phyloP scores from a whole-genome alignment of 2,888 invertebrate species.

The Drosophila crucigera region DNA sequence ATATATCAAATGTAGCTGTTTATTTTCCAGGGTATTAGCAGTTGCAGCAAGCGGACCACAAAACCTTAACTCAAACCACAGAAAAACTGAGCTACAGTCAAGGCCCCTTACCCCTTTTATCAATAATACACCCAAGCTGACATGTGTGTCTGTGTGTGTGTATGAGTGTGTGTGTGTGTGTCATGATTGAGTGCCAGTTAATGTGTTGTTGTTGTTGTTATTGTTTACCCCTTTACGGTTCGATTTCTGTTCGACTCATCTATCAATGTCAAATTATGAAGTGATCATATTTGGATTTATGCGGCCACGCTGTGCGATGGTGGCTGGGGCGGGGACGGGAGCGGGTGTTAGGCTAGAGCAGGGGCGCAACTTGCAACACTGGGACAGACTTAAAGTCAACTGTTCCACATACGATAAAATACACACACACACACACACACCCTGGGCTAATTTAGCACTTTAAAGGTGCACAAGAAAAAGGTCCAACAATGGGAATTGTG shows the following conservation, averaged over 20 bases:
- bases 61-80: conserved; percentile 3
- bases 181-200: conserved; percentile 73
- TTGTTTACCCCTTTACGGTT: conserved; percentile 58
- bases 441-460: conserved; percentile 24
- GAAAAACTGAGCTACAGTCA: conserved; percentile 32
- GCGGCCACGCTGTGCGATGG: conserved; percentile 50
- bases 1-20: not conserved
- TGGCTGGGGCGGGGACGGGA: not conserved
- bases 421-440: conserved; percentile 6
- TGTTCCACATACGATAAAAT: conserved; percentile 36
- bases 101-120: conserved; percentile 20
- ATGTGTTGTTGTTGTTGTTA: conserved; percentile 37
- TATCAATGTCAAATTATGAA: conserved; percentile 86
- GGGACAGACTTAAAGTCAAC: conserved; percentile 39
- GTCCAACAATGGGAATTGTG: conserved; percentile 34
- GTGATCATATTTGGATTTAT: conserved; percentile 86
- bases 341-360: not conserved
- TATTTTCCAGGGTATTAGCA: conserved; percentile 30
- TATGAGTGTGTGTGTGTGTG: conserved; percentile 30
- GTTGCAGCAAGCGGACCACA: not conserved
- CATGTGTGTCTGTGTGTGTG: conserved; percentile 34
- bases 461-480: conserved; percentile 41
- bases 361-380: conserved; percentile 1
- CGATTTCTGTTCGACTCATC: conserved; percentile 81
- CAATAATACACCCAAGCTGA: conserved; percentile 37